These are phyloP conservation scores for Brachypterus glaber DNA, from an alignment of 2,888 invertebrate genomes.

Conservation along the genomic window DNA sequence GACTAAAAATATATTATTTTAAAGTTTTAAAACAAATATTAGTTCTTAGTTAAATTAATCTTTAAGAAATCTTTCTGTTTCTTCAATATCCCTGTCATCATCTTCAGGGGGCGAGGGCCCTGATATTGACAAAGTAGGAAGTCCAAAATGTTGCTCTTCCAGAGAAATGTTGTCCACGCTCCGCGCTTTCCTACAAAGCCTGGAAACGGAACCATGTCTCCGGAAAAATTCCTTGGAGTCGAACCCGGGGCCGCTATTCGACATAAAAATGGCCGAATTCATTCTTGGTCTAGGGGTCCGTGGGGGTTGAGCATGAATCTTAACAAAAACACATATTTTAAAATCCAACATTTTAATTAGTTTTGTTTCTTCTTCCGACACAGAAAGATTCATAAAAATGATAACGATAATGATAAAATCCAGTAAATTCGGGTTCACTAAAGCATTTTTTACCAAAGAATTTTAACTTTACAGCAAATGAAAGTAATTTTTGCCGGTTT, in stretches of 20 bases:
- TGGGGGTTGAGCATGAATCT: constrained; percentile 35
- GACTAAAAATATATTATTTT: too few species aligned
- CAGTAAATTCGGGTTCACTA: too few species aligned
- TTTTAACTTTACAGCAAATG: too few species aligned
- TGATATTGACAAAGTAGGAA: constrained; percentile 63
- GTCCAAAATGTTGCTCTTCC: constrained; percentile 55
- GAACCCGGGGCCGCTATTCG: constrained; percentile 63
- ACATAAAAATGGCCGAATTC: constrained; percentile 79
- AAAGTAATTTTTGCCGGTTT: too few species aligned
- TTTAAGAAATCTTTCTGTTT: constrained; percentile 17
- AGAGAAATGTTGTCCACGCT: constrained; percentile 58
- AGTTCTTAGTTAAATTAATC: too few species aligned
- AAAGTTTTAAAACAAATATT: too few species aligned
- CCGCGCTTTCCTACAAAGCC: constrained; percentile 69
- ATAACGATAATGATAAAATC: constrained; percentile 1
- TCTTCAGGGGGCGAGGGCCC: constrained; percentile 73
- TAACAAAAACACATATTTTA: constrained; percentile 14
- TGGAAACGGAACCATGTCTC: constrained; percentile 70
- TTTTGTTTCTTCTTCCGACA: not conserved
- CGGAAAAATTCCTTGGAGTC: constrained; percentile 72
- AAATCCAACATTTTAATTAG: too few species aligned
- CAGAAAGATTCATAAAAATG: not conserved
- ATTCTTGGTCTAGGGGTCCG: constrained; percentile 62
- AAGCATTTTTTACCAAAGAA: too few species aligned
- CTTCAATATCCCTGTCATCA: constrained; percentile 33